Percentiles rank a stretch among this genome's conserved stretches.
phyloP scores from a whole-genome alignment of 2,797 vertebrate species.

The Hipposideros larvatus region DNA sequence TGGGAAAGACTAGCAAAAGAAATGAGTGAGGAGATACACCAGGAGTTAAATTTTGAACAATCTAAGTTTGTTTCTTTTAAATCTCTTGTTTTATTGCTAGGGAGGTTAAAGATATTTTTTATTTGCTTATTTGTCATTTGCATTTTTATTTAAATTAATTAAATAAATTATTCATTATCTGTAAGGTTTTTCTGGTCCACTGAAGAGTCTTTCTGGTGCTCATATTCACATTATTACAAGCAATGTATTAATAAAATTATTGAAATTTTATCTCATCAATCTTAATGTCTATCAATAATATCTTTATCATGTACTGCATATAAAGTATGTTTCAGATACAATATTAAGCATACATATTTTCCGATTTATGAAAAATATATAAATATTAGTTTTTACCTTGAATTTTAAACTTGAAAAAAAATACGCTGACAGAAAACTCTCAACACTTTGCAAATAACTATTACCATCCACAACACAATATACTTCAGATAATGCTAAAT shows the following conservation, averaged over 20 bases:
- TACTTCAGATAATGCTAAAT: neutral
- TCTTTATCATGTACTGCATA: neutral
- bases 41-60: slow-evolving; percentile 8
- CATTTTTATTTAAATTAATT: slow-evolving; percentile 15
- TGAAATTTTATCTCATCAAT: neutral
- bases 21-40: neutral
- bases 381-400: neutral
- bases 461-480: neutral
- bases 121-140: neutral
- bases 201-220: neutral
- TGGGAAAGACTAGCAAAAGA: neutral
- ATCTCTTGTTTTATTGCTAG: neutral
- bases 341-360: neutral
- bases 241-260: neutral
- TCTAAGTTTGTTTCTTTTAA: too few species aligned
- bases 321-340: neutral
- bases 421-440: neutral
- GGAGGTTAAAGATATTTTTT: neutral
- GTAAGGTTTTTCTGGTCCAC: neutral
- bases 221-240: neutral
- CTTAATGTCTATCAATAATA: neutral
- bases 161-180: neutral
- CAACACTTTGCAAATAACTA: neutral
- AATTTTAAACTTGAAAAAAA: neutral
- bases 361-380: neutral